phyloP scores from a whole-genome alignment of 2,888 invertebrate genomes.

The Nymphalis polychloros region DNA sequence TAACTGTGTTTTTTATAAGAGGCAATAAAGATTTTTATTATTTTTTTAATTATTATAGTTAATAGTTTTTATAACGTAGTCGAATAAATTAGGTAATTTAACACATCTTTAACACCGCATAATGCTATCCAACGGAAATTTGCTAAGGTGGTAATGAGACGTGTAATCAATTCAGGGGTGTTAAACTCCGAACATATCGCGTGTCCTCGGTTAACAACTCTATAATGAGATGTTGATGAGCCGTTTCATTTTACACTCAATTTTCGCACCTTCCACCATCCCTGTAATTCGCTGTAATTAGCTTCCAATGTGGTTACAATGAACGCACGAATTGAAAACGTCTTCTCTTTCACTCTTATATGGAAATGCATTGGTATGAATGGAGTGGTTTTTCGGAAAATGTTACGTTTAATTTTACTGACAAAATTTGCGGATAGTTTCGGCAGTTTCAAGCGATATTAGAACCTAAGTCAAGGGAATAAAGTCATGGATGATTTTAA shows the following conservation, averaged over 20 bases:
- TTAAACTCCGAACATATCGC: constrained; percentile 41
- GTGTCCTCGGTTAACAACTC: constrained; percentile 42
- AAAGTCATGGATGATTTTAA: constrained; percentile 6
- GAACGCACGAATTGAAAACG: constrained; percentile 37
- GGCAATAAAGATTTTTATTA: too few relatives aligned
- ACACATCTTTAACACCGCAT: not conserved
- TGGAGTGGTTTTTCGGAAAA: constrained; percentile 35
- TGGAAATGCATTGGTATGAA: constrained; percentile 31
- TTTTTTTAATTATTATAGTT: too few relatives aligned
- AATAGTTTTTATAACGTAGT: too few relatives aligned
- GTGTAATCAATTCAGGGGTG: constrained; percentile 37
- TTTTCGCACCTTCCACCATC: constrained; percentile 66
- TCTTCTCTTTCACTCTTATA: constrained; percentile 34
- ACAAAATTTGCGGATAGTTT: constrained; percentile 16
- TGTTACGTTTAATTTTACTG: constrained; percentile 33
- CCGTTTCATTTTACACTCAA: constrained; percentile 66
- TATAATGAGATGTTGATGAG: constrained; percentile 49
- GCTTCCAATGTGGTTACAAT: constrained; percentile 42
- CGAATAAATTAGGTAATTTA: too few relatives aligned
- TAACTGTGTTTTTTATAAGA: too few relatives aligned
- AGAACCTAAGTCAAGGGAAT: constrained; percentile 16
- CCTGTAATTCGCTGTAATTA: constrained; percentile 69
- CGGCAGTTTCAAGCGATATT: constrained; percentile 15
- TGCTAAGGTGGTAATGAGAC: constrained; percentile 34
- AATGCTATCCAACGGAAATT: constrained; percentile 19